Base-by-base conservation (phyloP, 2,797 vertebrate species). In the Sparus aurata region DNA sequence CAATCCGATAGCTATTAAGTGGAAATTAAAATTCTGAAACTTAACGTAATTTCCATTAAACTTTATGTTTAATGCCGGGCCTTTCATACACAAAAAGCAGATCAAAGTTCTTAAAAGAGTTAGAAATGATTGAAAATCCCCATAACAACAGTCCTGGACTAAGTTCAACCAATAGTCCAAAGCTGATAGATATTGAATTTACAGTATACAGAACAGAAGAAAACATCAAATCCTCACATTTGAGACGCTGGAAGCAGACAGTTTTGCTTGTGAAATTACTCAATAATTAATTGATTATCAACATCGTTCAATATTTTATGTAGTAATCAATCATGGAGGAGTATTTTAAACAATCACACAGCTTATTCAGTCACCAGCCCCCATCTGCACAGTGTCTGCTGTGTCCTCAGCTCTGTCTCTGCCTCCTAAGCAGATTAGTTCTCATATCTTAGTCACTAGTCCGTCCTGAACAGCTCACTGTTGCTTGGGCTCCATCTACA, bases 381-480 rank as follows among this genome's bases (percentile, higher is more conserved):
- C 45, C 8, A 34, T 70, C 41, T 70, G 49, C 30, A 16, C 25
- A 13, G n/a, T 57, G 27, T 49, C 10, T 64, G 18, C 38, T 27
- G 25, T 66, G 70, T 75, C 79, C 66, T 78, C 30, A 64, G 67
- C 64, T 41, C 77, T 75, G 49, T 11, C 58, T 66, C 55, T 64
- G 64, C 50, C 30, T 65, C 53, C 23, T 92, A 90, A 91, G 73
- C n/a, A 84, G 90, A 90, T 93, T 89, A 90, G 50, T 68, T 57
- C 83, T 77, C 72, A 63, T 81, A 62, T 85, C 73, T 82, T 74
- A 63, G 86, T 85, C 81, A 78, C 72, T 52, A 16, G 76, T 58
- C 62, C 50, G 5, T 73, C 70, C 67, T 71, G 13, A 79, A 75
- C 60, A 58, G 79, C 63, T 59, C 6, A 1, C 69, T 66, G 17